Conservation (phyloP, 2,888 invertebrate genomes). For the Trichacis sp. region DNA sequence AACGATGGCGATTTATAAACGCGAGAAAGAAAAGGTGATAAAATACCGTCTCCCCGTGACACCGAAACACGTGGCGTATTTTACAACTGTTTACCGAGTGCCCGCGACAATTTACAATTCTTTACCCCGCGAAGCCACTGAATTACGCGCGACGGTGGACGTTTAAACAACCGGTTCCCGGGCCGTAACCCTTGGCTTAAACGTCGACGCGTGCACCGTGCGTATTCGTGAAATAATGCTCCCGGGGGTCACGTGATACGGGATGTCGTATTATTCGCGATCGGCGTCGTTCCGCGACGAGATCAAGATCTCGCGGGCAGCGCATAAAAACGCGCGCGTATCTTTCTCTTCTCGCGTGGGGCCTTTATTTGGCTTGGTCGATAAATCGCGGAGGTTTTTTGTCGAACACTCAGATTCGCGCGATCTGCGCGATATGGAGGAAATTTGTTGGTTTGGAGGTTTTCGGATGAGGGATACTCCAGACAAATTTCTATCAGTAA, state of each 20-base stretch:
- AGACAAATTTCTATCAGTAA: too few species aligned
- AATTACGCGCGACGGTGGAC: slow-evolving; percentile 43
- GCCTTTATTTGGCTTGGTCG: neutral
- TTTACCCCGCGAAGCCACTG: slow-evolving; percentile 36
- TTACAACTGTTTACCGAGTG: slow-evolving; percentile 25
- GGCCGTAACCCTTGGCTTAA: slow-evolving; percentile 10
- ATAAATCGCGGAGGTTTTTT: neutral
- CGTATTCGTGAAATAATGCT: slow-evolving; percentile 19
- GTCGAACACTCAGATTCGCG: neutral
- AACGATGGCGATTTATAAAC: neutral
- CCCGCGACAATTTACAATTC: slow-evolving; percentile 30
- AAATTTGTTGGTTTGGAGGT: neutral
- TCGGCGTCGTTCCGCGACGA: slow-evolving; percentile 10
- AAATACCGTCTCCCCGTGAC: neutral
- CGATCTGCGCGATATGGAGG: neutral
- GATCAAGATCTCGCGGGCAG: slow-evolving; percentile 9
- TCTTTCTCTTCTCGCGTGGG: neutral
- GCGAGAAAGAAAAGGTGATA: neutral
- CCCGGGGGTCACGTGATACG: slow-evolving; percentile 11
- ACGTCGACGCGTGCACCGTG: slow-evolving; percentile 15
- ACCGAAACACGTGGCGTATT: neutral
- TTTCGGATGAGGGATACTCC: too few species aligned
- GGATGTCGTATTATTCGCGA: slow-evolving; percentile 3
- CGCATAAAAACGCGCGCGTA: slow-evolving; percentile 1
- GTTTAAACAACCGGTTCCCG: slow-evolving; percentile 43